Evolutionary conservation across 2,113 vertebrate genomes (phyloP).

Genomic region (Antigone vipio): DNA sequence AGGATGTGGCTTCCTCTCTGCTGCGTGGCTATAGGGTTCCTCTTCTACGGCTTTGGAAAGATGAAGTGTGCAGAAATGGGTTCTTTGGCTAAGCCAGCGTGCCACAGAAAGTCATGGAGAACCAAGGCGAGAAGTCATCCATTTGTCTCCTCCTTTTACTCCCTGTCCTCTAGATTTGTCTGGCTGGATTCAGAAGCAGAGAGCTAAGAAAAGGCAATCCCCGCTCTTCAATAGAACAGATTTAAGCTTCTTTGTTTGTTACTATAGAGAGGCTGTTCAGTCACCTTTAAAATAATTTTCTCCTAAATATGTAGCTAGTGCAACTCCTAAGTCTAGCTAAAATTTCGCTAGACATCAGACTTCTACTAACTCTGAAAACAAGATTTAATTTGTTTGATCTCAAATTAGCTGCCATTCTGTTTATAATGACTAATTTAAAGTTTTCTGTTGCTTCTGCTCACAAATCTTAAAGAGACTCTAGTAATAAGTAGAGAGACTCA

Average conservation of each 20-base stretch:
- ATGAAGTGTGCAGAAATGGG: neutral
- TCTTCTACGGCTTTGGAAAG: neutral
- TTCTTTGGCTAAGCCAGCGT: neutral
- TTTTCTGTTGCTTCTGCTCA: neutral
- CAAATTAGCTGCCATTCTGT: constrained; percentile 23
- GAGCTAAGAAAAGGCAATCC: neutral
- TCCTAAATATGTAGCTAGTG: constrained; percentile 21
- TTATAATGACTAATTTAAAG: constrained; percentile 29
- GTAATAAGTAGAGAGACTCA: neutral
- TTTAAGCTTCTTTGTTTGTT: neutral
- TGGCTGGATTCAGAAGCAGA: neutral
- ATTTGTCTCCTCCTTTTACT: neutral
- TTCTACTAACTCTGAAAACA: neutral
- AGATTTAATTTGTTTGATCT: neutral
- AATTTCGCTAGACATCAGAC: neutral
- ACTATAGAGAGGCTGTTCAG: constrained; percentile 22
- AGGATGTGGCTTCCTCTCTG: neutral
- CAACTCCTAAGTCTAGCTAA: constrained; percentile 14
- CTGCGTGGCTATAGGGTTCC: neutral
- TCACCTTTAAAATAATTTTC: constrained; percentile 23
- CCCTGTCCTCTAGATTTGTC: neutral
- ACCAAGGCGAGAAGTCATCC: neutral
- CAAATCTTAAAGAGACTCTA: neutral
- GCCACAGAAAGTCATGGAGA: neutral
- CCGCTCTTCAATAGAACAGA: neutral